A percentile compares a stretch with the other conserved stretches of the same genome.
Conservation (phyloP, 2,113 vertebrate genomes). For the Myxocyprinus asiaticus region DNA sequence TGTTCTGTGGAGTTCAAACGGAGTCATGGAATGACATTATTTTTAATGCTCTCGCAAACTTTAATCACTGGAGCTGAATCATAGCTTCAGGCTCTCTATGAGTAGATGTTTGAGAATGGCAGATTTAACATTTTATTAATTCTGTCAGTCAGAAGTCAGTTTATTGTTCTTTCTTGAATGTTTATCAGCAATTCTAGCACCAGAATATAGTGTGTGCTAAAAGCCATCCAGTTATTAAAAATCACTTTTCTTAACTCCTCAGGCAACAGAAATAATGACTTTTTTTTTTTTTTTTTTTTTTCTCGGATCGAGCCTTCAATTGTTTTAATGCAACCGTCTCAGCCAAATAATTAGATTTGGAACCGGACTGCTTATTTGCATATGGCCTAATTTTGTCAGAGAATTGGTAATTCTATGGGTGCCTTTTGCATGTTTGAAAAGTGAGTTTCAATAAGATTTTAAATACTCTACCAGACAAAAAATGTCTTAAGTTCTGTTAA, state of each 20-base stretch:
- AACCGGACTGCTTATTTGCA: slow-evolving; percentile 53
- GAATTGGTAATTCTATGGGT: no score
- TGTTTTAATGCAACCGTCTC: not conserved
- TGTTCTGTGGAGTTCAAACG: slow-evolving; percentile 6
- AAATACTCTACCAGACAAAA: no score
- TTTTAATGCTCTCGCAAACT: slow-evolving; percentile 6
- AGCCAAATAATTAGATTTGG: slow-evolving; percentile 36
- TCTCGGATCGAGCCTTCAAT: not conserved
- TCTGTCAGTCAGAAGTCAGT: slow-evolving; percentile 29
- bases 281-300: not conserved
- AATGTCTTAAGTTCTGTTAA: no score
- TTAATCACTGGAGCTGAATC: slow-evolving; percentile 16
- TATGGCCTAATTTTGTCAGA: slow-evolving; percentile 55
- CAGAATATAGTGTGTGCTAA: slow-evolving; percentile 22
- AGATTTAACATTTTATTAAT: not conserved
- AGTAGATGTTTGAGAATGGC: slow-evolving; percentile 30
- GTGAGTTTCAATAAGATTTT: no score
- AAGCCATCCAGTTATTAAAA: slow-evolving; percentile 28
- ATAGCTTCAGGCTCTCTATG: slow-evolving; percentile 12
- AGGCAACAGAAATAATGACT: slow-evolving; percentile 16
- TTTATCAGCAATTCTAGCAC: not conserved
- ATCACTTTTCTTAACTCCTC: slow-evolving; percentile 1
- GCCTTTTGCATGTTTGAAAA: no score
- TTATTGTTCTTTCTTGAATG: slow-evolving; percentile 23
- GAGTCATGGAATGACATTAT: not conserved